Evolutionary conservation across 2,888 invertebrate species (phyloP).

Genomic region (Iselma pallidipennis): DNA sequence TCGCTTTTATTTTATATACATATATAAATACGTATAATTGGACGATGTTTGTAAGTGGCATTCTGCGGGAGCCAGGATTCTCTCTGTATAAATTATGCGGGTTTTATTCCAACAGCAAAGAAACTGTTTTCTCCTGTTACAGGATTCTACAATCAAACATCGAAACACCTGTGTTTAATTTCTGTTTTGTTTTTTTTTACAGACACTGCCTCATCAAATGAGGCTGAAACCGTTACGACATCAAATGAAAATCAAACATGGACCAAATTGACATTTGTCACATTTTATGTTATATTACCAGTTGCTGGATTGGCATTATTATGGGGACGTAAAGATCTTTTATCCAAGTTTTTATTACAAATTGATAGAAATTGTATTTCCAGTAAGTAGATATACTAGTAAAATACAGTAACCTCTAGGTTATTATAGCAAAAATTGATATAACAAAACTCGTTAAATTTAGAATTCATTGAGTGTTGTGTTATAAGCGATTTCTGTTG

Average conservation of each 20-base stretch:
- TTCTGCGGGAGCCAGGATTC: slow-evolving; percentile 32
- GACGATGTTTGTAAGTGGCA: slow-evolving; percentile 29
- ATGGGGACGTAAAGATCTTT: slow-evolving; percentile 62
- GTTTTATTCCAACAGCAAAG: slow-evolving; percentile 36
- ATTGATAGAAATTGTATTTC: slow-evolving; percentile 62
- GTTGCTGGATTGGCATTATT: slow-evolving; percentile 61
- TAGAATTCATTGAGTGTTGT: too few species aligned
- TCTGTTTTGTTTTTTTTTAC: slow-evolving; percentile 21
- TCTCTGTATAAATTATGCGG: slow-evolving; percentile 37
- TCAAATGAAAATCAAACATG: slow-evolving; percentile 13
- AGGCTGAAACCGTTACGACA: too few species aligned
- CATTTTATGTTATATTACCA: slow-evolving; percentile 62
- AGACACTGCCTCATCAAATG: slow-evolving; percentile 26
- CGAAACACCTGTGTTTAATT: too few species aligned
- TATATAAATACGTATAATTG: too few species aligned
- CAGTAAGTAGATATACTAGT: slow-evolving; percentile 56
- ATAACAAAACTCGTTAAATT: too few species aligned
- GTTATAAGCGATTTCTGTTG: too few species aligned
- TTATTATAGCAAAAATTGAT: too few species aligned
- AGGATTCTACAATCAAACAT: too few species aligned
- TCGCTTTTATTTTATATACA: slow-evolving; percentile 33
- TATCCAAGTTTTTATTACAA: slow-evolving; percentile 59
- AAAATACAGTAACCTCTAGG: too few species aligned
- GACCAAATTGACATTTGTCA: slow-evolving; percentile 34
- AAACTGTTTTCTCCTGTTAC: slow-evolving; percentile 29